Percentiles rank a stretch among this genome's conserved stretches.
These are phyloP conservation scores for Drosophila histrio DNA, from an alignment of 2,888 invertebrate genomes.

Conservation along the genomic window DNA sequence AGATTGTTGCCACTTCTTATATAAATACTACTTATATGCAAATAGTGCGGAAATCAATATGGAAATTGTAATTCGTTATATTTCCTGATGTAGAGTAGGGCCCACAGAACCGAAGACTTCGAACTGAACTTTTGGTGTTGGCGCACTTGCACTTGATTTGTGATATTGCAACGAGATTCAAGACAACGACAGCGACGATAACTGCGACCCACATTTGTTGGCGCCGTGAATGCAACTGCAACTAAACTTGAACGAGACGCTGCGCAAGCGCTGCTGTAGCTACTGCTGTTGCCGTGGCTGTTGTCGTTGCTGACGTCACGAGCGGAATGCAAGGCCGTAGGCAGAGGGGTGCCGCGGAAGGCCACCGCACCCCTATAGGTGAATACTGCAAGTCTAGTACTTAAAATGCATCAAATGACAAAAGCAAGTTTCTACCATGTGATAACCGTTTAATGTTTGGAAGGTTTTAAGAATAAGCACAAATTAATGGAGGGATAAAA, in stretches of 20 bases:
- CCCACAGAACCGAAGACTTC: slow-evolving; percentile 41
- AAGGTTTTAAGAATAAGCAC: too few species aligned
- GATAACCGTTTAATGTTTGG: too few species aligned
- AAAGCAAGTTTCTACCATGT: too few species aligned
- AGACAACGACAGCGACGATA: slow-evolving; percentile 17
- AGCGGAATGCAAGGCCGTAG: too few species aligned
- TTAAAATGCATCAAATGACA: too few species aligned
- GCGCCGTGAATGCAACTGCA: slow-evolving; percentile 64
- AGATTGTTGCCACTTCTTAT: slow-evolving; percentile 25
- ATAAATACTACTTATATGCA: slow-evolving; percentile 39
- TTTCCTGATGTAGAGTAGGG: slow-evolving; percentile 54
- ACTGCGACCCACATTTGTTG: slow-evolving; percentile 74
- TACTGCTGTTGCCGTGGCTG: slow-evolving; percentile 4
- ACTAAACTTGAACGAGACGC: slow-evolving; percentile 23
- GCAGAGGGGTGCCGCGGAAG: too few species aligned
- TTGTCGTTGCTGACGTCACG: slow-evolving; percentile 55
- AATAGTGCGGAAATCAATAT: slow-evolving; percentile 45
- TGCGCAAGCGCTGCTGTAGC: slow-evolving; percentile 39
- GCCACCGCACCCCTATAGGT: too few species aligned
- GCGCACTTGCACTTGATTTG: slow-evolving; percentile 61
- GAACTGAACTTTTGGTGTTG: slow-evolving; percentile 43
- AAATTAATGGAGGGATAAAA: too few species aligned
- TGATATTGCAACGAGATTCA: slow-evolving; percentile 20
- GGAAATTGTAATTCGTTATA: slow-evolving; percentile 26
- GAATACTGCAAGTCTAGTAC: too few species aligned